Base-by-base conservation (phyloP, 1,140 invertebrate genomes). In the Akabosia matsudoensis region DNA sequence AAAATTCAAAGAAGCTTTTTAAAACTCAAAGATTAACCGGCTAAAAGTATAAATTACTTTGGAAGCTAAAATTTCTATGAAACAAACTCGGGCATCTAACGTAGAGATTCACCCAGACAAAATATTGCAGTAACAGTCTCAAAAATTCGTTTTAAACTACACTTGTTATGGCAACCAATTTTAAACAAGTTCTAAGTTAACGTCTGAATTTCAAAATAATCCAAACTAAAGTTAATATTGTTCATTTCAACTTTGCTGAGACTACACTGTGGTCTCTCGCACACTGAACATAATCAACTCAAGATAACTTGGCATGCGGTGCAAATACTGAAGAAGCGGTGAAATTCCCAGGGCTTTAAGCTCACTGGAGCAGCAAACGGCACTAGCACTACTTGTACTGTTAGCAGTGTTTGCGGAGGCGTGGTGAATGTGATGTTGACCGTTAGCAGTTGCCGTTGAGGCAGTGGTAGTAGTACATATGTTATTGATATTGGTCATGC, bases 251-350 rank as follows among this genome's bases (percentile, higher is more conserved):
- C n/a, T n/a, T n/a, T n/a, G n/a, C n/a, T n/a, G n/a, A n/a, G n/a
- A n/a, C n/a, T 73, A 81, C n/a, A 81, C 80, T 30, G 80, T 78
- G 18, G 80, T 81, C 72, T 81, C 80, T 52, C 74, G 77, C n/a
- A 81, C 74, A 52, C 80, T 80, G 70, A 80, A 80, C 73, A 81
- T 80, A 61, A 81, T 75, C 16, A 81, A 67, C 34, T 81, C 76
- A 26, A 81, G 70, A 45, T 81, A 80, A 51, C 74, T 78, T 51
- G 80, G 79, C 80, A 81, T 81, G 52, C 80, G 34, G 73, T 80
- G 75, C 70, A 80, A 73, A 75, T 81, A 76, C 33, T 78, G 76
- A 45, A 81, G 73, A 28, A 81, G 70, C 28, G 80, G 76, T 74
- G 77, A 78, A 52, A 78, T 73, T 31, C 61, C 76, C 34, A 77